Conservation (phyloP, 2,113 vertebrate genomes). For the Saccopteryx bilineata region DNA sequence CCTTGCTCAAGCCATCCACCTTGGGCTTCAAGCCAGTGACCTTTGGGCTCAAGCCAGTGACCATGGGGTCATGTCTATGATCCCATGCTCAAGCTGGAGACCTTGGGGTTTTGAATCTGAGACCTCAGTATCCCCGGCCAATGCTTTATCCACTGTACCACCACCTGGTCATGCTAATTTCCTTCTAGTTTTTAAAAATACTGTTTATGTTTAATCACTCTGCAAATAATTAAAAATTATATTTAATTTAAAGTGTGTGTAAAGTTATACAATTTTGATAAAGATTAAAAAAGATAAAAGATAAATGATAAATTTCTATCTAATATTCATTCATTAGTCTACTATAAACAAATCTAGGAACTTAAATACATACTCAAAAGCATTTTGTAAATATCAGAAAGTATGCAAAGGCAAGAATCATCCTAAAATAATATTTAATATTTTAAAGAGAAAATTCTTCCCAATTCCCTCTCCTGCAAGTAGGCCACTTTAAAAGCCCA, state of each 20-base stretch:
- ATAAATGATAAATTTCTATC: neutral
- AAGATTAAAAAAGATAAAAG: neutral
- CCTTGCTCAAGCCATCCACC: no score
- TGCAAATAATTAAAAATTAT: neutral
- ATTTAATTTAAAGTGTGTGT: neutral
- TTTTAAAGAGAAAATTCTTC: neutral
- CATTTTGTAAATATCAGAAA: constrained; percentile 21
- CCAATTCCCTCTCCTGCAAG: neutral
- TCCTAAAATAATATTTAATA: neutral
- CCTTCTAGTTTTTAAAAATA: neutral
- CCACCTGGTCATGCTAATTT: no score
- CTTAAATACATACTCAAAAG: neutral
- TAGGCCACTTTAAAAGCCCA: neutral
- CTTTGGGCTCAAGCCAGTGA: no score
- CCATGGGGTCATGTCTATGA: no score
- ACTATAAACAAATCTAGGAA: neutral
- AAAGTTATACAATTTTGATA: neutral
- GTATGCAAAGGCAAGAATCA: neutral
- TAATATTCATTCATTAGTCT: neutral
- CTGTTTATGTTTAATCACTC: neutral
- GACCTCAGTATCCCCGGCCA: no score
- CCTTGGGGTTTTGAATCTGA: no score
- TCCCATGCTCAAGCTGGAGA: no score
- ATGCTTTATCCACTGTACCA: no score
- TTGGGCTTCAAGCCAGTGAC: no score